These are phyloP conservation scores for Desmodus rotundus DNA, from an alignment of 2,113 vertebrate genomes.

Conservation along the genomic window DNA sequence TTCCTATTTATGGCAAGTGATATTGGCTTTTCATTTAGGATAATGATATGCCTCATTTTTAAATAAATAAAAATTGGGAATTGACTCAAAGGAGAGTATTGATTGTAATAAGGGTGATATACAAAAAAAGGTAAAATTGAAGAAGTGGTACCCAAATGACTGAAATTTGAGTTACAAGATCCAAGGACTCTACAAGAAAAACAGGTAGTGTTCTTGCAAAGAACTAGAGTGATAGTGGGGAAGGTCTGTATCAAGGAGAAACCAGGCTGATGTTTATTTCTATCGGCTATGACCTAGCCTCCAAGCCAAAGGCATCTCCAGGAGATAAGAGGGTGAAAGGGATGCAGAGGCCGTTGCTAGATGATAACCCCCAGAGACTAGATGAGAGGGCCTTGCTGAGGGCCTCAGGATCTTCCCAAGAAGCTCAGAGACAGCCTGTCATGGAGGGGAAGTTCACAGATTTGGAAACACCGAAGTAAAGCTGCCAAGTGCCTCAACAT, in stretches of 20 bases:
- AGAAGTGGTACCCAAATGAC: neutral
- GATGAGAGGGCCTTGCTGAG: neutral
- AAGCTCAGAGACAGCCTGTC: neutral
- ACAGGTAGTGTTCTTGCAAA: neutral
- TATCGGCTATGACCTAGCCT: neutral
- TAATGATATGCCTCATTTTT: neutral
- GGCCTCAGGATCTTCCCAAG: neutral
- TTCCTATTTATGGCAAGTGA: neutral
- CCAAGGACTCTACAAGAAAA: neutral
- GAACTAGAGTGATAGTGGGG: neutral
- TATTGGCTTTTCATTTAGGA: neutral
- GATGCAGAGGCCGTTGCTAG: neutral
- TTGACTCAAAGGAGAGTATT: neutral
- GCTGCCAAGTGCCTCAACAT: neutral
- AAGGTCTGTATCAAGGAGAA: neutral
- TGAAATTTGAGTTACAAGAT: neutral
- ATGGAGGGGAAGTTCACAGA: neutral
- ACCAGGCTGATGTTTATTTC: neutral
- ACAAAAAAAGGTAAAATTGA: neutral
- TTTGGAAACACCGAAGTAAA: neutral
- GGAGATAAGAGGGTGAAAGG: neutral
- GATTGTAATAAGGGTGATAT: neutral
- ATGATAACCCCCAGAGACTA: neutral
- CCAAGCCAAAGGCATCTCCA: neutral
- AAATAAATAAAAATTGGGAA: slow-evolving; percentile 9